These are phyloP conservation scores for Periophthalmus magnuspinnatus DNA, from an alignment of 2,797 vertebrate genomes.

Conservation along the genomic window DNA sequence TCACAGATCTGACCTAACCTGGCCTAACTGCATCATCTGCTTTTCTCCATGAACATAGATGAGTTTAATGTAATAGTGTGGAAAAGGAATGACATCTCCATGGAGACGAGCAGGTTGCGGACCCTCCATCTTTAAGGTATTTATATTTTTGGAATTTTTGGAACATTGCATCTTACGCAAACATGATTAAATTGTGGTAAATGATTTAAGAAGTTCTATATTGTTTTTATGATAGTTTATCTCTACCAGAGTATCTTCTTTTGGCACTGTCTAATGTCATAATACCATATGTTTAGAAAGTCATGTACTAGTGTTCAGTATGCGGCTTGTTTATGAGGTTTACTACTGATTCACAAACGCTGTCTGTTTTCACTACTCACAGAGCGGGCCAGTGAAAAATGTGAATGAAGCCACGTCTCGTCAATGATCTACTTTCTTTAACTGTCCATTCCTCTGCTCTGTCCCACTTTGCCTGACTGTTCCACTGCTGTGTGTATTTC, in stretches of 20 bases:
- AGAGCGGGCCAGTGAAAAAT: slow-evolving; percentile 40
- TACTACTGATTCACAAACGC: slow-evolving; percentile 75
- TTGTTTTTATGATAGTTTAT: not conserved
- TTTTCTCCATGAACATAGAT: too few relatives aligned
- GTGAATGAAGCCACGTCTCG: slow-evolving; percentile 73
- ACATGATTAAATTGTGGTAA: too few relatives aligned
- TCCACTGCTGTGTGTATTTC: slow-evolving; percentile 63
- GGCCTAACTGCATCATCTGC: too few relatives aligned
- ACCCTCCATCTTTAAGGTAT: too few relatives aligned
- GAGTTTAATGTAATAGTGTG: too few relatives aligned
- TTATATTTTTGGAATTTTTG: too few relatives aligned
- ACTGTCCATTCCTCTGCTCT: slow-evolving; percentile 45
- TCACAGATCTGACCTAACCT: too few relatives aligned
- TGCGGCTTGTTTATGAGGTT: slow-evolving; percentile 71
- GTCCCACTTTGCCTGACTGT: slow-evolving; percentile 62
- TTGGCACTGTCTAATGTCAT: not conserved
- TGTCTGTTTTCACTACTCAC: slow-evolving; percentile 43
- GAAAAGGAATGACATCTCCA: too few relatives aligned
- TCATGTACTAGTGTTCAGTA: slow-evolving; percentile 30
- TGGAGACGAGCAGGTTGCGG: too few relatives aligned
- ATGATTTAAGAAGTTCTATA: not conserved
- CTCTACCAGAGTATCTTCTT: not conserved
- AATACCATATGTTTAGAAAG: not conserved
- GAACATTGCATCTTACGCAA: too few relatives aligned
- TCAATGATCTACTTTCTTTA: slow-evolving; percentile 35